phyloP scores from a whole-genome alignment of 2,888 invertebrate genomes.

The Hirtodrosophila trivittata region DNA sequence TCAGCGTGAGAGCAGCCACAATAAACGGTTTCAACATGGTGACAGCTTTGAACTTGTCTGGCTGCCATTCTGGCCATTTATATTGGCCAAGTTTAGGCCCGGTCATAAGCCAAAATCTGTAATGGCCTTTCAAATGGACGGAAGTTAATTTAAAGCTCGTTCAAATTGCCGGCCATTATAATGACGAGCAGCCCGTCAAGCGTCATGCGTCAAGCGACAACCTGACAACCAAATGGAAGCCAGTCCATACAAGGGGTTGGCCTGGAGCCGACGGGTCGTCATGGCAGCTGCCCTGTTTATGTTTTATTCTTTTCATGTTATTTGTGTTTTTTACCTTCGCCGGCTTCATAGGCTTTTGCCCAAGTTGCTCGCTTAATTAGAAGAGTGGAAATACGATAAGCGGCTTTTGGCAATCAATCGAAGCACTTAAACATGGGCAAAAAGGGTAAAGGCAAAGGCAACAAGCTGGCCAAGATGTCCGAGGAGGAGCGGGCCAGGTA shows the following conservation, averaged over 20 bases:
- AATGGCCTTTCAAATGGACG: constrained; percentile 52
- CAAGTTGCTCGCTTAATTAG: constrained; percentile 50
- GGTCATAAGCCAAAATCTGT: constrained; percentile 26
- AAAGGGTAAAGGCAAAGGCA: constrained; percentile 88
- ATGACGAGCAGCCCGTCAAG: constrained; percentile 23
- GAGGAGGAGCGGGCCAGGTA: constrained; percentile 93
- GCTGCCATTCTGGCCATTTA: constrained; percentile 19
- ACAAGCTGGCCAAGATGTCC: constrained; percentile 92
- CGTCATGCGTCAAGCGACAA: not conserved
- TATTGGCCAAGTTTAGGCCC: constrained; percentile 30
- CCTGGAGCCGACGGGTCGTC: constrained; percentile 34
- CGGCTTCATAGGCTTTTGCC: not conserved
- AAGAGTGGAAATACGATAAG: constrained; percentile 54
- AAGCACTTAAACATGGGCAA: constrained; percentile 84
- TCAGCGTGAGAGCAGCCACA: constrained; percentile 10
- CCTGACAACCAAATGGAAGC: constrained; percentile 38
- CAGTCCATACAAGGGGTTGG: not conserved
- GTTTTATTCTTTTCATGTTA: constrained; percentile 1
- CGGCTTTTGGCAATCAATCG: constrained; percentile 39
- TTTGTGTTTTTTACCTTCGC: constrained; percentile 17
- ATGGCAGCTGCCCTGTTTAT: constrained; percentile 46
- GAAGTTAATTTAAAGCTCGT: constrained; percentile 53
- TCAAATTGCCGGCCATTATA: constrained; percentile 26
- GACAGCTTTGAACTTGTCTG: constrained; percentile 4
- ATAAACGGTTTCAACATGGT: constrained; percentile 38